These are phyloP conservation scores for Beroe ovata DNA, from an alignment of 37 sponge, comb jelly and placozoan genomes.

Conservation along the genomic window DNA sequence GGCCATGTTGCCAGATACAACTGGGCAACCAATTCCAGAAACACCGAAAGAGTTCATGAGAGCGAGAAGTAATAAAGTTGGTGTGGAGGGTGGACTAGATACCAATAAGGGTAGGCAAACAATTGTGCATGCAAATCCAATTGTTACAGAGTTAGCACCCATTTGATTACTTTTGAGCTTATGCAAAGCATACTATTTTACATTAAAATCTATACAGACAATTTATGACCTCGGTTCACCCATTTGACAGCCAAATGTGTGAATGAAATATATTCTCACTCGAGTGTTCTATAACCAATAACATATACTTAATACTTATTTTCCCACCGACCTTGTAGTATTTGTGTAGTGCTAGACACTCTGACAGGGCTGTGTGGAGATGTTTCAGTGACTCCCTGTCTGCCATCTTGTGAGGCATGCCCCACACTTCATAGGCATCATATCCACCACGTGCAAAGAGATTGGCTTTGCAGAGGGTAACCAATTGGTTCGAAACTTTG, in stretches of 20 bases:
- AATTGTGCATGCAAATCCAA: too few relatives aligned
- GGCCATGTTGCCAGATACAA: background rate
- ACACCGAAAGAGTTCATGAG: background rate
- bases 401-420: background rate
- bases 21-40: background rate
- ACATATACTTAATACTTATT: too few relatives aligned
- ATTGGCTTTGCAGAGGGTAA: constrained; percentile 64
- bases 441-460: constrained; percentile 11
- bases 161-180: too few relatives aligned
- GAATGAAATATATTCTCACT: too few relatives aligned
- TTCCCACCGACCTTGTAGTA: constrained; percentile 56
- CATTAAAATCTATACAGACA: too few relatives aligned
- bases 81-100: too few relatives aligned
- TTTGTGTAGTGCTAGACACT: constrained; percentile 62
- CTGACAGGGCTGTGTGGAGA: constrained; percentile 21
- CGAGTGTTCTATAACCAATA: too few relatives aligned
- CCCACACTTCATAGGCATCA: constrained; percentile 36
- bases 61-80: background rate
- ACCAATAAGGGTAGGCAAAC: too few relatives aligned
- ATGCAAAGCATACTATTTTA: too few relatives aligned
- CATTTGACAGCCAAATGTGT: too few relatives aligned
- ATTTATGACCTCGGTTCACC: too few relatives aligned
- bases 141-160: too few relatives aligned
- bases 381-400: constrained; percentile 52
- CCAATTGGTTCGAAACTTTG: constrained; percentile 75